A percentile compares a stretch with the other conserved stretches of the same genome.
Evolutionary conservation across 2,113 vertebrate species (phyloP).

Genomic region (Phyllostomus discolor): DNA sequence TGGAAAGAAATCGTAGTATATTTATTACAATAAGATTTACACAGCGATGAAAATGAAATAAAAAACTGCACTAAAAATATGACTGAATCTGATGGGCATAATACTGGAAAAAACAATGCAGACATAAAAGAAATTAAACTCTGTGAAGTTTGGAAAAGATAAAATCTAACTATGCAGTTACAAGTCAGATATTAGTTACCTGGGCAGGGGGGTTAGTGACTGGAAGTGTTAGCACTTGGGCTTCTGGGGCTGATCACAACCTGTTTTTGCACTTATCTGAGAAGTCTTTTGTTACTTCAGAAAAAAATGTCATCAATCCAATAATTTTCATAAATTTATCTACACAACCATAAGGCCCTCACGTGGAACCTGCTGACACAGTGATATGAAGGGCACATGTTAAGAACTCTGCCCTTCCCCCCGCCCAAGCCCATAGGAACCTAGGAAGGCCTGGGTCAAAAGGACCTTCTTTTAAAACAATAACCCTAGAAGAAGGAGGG

Average conservation of each 20-base stretch:
- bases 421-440: not conserved
- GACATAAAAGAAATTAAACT: not conserved
- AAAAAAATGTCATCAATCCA: not conserved
- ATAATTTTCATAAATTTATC: not conserved
- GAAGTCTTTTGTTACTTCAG: not conserved
- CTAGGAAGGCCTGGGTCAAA: not conserved
- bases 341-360: not conserved
- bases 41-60: not conserved
- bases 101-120: not conserved
- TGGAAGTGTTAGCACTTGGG: not conserved
- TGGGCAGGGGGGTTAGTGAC: not conserved
- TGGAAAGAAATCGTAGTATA: not conserved
- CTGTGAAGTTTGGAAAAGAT: not conserved
- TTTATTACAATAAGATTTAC: not conserved
- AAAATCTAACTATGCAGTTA: not conserved
- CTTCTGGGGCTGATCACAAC: not conserved
- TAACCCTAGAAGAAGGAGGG: not conserved
- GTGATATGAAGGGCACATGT: not conserved
- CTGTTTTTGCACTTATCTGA: not conserved
- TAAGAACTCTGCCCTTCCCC: not conserved
- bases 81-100: not conserved
- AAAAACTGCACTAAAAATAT: not conserved
- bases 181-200: not conserved
- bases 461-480: not conserved
- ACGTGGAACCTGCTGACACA: not conserved